Conservation (phyloP, 2,888 invertebrate species). For the Coenonympha glycerion region DNA sequence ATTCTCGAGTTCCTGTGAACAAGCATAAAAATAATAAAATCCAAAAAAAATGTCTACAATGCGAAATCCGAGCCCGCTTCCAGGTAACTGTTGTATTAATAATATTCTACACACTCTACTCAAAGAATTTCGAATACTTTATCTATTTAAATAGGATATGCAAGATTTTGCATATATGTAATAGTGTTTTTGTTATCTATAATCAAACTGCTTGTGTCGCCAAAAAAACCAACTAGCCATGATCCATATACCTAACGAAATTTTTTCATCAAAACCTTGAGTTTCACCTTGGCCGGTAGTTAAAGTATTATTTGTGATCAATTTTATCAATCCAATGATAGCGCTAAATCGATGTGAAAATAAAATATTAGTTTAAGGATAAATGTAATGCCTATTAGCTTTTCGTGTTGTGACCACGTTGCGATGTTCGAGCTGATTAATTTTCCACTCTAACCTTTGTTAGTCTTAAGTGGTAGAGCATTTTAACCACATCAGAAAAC, state of each 20-base stretch:
- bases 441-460: neutral
- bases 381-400: neutral
- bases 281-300: slow-evolving; percentile 14
- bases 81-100: too few species aligned
- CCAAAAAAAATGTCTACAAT: slow-evolving; percentile 35
- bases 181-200: too few species aligned
- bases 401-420: neutral
- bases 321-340: slow-evolving; percentile 17
- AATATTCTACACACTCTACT: too few species aligned
- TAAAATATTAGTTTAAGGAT: slow-evolving; percentile 5
- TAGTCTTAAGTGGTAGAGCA: too few species aligned
- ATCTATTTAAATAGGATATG: too few species aligned
- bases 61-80: slow-evolving; percentile 17
- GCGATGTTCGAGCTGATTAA: neutral
- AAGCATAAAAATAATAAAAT: slow-evolving; percentile 29
- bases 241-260: slow-evolving; percentile 10
- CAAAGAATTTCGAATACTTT: too few species aligned
- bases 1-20: slow-evolving; percentile 33
- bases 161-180: too few species aligned
- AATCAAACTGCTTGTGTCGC: slow-evolving; percentile 2
- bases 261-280: slow-evolving; percentile 13
- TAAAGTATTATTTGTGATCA: slow-evolving; percentile 15
- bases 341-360: slow-evolving; percentile 1
- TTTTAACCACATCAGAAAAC: too few species aligned
- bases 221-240: slow-evolving; percentile 13